These are phyloP conservation scores for Pimpla rufipes DNA, from an alignment of 2,888 invertebrate species.

Conservation along the genomic window DNA sequence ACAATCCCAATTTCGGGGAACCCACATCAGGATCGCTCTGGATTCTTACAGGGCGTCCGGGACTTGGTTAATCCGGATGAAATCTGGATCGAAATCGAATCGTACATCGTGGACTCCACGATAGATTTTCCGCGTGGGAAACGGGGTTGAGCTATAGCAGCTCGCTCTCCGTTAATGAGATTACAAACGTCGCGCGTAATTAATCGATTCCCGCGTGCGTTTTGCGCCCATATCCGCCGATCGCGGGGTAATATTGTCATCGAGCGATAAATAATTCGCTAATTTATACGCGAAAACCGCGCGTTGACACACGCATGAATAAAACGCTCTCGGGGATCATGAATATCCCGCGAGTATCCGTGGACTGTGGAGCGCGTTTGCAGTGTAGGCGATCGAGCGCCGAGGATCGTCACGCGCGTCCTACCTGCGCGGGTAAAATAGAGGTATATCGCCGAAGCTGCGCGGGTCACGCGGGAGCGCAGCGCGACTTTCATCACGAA, in stretches of 20 bases:
- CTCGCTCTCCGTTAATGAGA: constrained; percentile 35
- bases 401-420: neutral
- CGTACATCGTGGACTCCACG: too few relatives aligned
- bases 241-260: constrained; percentile 56
- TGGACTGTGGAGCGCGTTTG: too few relatives aligned
- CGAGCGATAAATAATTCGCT: constrained; percentile 57
- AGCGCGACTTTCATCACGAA: constrained; percentile 37
- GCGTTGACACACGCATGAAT: constrained; percentile 38
- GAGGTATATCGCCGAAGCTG: too few relatives aligned
- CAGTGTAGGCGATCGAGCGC: neutral
- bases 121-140: too few relatives aligned
- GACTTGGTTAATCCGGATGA: too few relatives aligned
- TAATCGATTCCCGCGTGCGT: constrained; percentile 4
- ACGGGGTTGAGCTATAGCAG: neutral
- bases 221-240: constrained; percentile 31
- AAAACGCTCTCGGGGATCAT: constrained; percentile 41
- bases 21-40: too few relatives aligned
- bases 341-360: too few relatives aligned
- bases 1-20: too few relatives aligned
- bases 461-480: too few relatives aligned
- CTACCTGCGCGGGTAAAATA: too few relatives aligned
- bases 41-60: too few relatives aligned
- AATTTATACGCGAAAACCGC: constrained; percentile 18
- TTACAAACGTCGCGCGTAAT: constrained; percentile 41
- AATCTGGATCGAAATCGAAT: too few relatives aligned